phyloP scores from a whole-genome alignment of 2,888 invertebrate species.

The Trachelus tabidus region DNA sequence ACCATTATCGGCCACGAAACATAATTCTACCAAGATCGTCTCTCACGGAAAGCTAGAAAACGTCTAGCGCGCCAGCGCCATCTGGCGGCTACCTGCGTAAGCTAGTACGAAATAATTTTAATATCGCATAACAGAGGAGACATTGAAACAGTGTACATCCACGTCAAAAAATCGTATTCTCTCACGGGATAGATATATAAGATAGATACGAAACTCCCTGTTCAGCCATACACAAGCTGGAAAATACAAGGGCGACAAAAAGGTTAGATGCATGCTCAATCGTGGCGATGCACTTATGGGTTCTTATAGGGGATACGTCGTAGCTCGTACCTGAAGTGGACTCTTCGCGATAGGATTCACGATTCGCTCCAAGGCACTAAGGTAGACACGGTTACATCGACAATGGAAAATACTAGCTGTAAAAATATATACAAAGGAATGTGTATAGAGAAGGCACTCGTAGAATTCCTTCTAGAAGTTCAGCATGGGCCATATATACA shows the following conservation, averaged over 20 bases:
- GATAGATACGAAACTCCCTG: neutral
- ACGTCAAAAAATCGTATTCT: neutral
- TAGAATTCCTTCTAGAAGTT: neutral
- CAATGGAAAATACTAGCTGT: neutral
- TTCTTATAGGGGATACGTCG: neutral
- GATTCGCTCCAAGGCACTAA: neutral
- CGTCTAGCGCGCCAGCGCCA: neutral
- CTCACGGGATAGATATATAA: neutral
- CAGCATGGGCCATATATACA: neutral
- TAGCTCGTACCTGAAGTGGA: neutral
- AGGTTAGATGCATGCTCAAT: neutral
- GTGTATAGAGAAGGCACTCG: neutral
- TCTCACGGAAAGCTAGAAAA: neutral
- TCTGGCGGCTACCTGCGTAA: neutral
- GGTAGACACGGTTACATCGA: neutral
- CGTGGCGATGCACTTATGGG: neutral
- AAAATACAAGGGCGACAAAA: neutral
- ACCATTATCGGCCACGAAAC: neutral
- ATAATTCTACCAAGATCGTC: neutral
- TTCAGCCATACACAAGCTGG: neutral
- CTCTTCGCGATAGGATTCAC: neutral
- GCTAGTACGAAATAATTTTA: neutral
- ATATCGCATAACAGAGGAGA: neutral
- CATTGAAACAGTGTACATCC: neutral
- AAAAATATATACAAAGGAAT: neutral